Evolutionary conservation across 2,888 invertebrate species (phyloP).

Genomic region (Amblyteles armatorius): DNA sequence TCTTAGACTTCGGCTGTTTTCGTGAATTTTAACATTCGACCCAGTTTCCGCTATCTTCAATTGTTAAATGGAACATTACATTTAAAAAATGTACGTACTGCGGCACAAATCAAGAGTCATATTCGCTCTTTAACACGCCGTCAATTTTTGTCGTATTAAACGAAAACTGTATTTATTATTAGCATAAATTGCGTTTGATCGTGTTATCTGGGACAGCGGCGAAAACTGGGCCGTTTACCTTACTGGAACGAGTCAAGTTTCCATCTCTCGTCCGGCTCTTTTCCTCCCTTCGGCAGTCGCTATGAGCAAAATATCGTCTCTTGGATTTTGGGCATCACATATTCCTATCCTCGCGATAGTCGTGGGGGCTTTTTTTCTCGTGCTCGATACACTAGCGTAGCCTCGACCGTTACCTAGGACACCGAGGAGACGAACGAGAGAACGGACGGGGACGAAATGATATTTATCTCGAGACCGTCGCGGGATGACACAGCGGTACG

Average conservation of each 20-base stretch:
- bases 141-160: too few species aligned
- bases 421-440: not conserved
- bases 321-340: not conserved
- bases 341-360: not conserved
- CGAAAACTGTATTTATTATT: too few species aligned
- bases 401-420: not conserved
- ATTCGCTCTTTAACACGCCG: too few species aligned
- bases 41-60: too few species aligned
- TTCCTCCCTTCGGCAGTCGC: constrained; percentile 48
- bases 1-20: too few species aligned
- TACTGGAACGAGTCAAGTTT: not conserved
- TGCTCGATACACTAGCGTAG: not conserved
- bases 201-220: too few species aligned
- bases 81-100: too few species aligned
- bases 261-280: constrained; percentile 43
- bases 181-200: too few species aligned
- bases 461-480: constrained; percentile 5
- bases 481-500: not conserved
- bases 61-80: too few species aligned
- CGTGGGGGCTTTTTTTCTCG: not conserved
- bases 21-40: too few species aligned
- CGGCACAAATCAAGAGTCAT: too few species aligned
- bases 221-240: too few species aligned
- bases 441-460: not conserved
- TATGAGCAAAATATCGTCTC: constrained; percentile 5